Conservation (phyloP, 2,888 invertebrate genomes). For the Caenorhabditis sinica region DNA sequence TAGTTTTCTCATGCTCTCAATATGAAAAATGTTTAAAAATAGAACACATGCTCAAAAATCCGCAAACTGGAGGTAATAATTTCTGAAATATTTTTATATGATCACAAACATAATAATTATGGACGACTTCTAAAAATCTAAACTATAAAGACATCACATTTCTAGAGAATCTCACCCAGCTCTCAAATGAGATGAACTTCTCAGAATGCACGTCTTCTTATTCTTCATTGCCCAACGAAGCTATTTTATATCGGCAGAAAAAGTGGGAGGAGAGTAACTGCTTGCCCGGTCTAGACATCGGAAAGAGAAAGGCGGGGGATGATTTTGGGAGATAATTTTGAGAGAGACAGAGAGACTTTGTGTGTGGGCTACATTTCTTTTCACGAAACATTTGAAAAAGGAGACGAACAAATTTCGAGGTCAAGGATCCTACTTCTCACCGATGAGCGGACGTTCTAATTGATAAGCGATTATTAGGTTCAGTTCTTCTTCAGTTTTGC, state of each 20-base stretch:
- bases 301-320: neutral
- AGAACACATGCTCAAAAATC: too few relatives aligned
- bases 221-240: constrained; percentile 7
- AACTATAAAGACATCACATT: neutral
- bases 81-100: too few relatives aligned
- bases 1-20: too few relatives aligned
- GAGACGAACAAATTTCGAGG: neutral
- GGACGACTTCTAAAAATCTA: too few relatives aligned
- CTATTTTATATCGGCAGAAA: constrained; percentile 1
- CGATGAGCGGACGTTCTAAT: neutral
- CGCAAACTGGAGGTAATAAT: too few relatives aligned
- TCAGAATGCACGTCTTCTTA: neutral
- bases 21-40: too few relatives aligned
- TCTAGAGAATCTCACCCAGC: neutral
- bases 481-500: neutral
- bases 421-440: neutral
- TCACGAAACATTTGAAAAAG: too few relatives aligned
- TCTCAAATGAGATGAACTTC: neutral
- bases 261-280: neutral
- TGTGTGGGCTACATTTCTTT: neutral
- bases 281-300: neutral
- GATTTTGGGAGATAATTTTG: constrained; percentile 3
- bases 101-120: too few relatives aligned
- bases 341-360: neutral
- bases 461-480: neutral